Base-by-base conservation (phyloP, 2,797 vertebrate genomes). In the Sciaenops ocellatus region DNA sequence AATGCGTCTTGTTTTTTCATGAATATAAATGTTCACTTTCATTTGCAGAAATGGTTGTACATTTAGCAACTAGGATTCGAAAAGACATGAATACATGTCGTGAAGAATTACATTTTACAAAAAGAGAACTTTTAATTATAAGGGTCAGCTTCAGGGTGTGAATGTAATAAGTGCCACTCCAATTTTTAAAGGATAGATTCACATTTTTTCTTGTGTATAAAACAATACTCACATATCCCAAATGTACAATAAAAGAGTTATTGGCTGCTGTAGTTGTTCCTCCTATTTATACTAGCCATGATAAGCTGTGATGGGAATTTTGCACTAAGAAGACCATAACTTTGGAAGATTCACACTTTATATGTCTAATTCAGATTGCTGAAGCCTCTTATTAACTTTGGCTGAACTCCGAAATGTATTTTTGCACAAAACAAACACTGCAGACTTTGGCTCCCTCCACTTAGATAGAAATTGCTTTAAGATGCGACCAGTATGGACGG, bases 1-100 rank as follows among this genome's bases (percentile, higher is more conserved):
- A 47, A 8, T 72, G 67, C n/a, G 56, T 51, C 50, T 62, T 78
- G 52, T 74, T 86, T 73, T 78, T 57, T 80, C 71, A 68, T 74
- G 63, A 79, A 84, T 82, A 69, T 44, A 67, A 70, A 82, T 66
- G 11, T 74, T 71, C 73, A 46, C 24, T 64, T 42, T 52, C 47
- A 67, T n/a, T 61, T 76, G 71, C 42, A 79, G 26, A 48, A 48
- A 50, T 64, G 28, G 55, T 56, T 71, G 20, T 20, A 26, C 60
- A 18, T 30, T 73, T 17, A 48, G 11, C 38, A 56, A 62, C 15
- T 6, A 34, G 0, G 15, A 24, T 34, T 3, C 54, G 38, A 26
- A 44, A 34, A 18, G 20, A 28, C 4, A 22, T 1, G 8, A 38
- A 38, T 38, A 38, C 34, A 38, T 38, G 34, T 38, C 2, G 5